These are phyloP conservation scores for Ptychadena robeensis DNA, from an alignment of 2,797 vertebrate genomes.

Conservation along the genomic window DNA sequence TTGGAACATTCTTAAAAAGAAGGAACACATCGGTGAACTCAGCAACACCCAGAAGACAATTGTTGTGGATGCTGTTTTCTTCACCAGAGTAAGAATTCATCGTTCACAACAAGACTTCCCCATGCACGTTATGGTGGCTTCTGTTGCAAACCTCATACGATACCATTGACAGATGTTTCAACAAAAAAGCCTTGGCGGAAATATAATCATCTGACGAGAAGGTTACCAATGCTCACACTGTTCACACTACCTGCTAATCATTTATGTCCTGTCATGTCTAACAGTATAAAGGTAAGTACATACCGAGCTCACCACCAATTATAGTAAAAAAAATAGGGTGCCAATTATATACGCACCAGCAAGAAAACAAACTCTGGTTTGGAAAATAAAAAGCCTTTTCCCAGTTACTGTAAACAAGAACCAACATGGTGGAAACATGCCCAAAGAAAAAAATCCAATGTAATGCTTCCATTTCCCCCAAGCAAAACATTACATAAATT, in stretches of 20 bases:
- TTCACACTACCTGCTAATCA: constrained; percentile 57
- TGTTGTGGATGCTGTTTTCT: too few relatives aligned
- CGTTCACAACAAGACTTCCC: too few relatives aligned
- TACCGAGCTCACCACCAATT: neutral
- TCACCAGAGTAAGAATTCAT: too few relatives aligned
- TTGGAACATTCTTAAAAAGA: too few relatives aligned
- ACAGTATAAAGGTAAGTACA: neutral
- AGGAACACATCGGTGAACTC: too few relatives aligned
- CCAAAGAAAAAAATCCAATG: too few relatives aligned
- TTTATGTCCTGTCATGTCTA: constrained; percentile 34
- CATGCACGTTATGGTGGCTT: neutral
- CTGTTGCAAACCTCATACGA: constrained; percentile 46
- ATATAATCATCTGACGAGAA: constrained; percentile 42
- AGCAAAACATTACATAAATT: too few relatives aligned
- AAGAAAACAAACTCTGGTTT: neutral
- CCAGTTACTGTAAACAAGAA: too few relatives aligned
- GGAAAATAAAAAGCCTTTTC: too few relatives aligned
- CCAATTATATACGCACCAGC: neutral
- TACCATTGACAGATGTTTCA: constrained; percentile 51
- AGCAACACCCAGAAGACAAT: too few relatives aligned
- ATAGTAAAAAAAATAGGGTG: neutral
- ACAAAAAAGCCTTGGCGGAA: constrained; percentile 56
- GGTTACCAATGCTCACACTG: constrained; percentile 33
- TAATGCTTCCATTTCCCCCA: too few relatives aligned
- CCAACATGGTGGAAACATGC: too few relatives aligned